These are phyloP conservation scores for Psix sp. DNA, from an alignment of 1,140 invertebrate genomes.

Conservation along the genomic window DNA sequence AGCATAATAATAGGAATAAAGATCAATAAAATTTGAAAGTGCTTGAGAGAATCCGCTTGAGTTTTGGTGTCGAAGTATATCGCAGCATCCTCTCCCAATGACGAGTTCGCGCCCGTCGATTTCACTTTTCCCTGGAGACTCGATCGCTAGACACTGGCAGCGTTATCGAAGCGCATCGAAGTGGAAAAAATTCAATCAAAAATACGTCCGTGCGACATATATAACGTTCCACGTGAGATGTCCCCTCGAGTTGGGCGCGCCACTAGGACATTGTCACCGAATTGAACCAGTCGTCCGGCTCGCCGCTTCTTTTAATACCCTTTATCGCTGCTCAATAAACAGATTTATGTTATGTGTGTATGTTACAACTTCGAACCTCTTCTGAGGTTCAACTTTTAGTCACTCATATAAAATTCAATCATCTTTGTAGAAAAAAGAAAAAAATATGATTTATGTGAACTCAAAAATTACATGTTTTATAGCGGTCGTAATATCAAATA, in stretches of 20 bases:
- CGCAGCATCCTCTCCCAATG: constrained; percentile 46
- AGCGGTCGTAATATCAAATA: too few relatives aligned
- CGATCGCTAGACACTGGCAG: constrained; percentile 43
- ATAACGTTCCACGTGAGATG: constrained; percentile 45
- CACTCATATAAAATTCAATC: too few relatives aligned
- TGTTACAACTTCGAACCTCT: constrained; percentile 9
- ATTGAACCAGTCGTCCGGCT: constrained; percentile 25
- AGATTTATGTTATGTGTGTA: constrained; percentile 12
- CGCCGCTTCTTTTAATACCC: constrained; percentile 30
- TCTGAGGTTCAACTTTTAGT: neutral
- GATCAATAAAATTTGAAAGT: constrained; percentile 56
- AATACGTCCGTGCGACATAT: constrained; percentile 47
- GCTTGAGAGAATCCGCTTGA: constrained; percentile 31
- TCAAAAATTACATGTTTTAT: too few relatives aligned
- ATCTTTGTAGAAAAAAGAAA: too few relatives aligned
- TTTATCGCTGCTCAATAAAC: constrained; percentile 21
- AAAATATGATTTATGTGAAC: too few relatives aligned
- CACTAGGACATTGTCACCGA: constrained; percentile 38
- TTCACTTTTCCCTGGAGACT: constrained; percentile 50
- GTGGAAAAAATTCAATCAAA: constrained; percentile 59
- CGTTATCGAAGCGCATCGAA: constrained; percentile 56
- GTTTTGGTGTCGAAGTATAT: constrained; percentile 43
- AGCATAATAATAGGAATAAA: constrained; percentile 42
- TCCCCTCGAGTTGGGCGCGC: constrained; percentile 33
- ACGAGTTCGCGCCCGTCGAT: constrained; percentile 41